phyloP scores from a whole-genome alignment of 2,888 invertebrate species.

The Anarsia innoxiella region DNA sequence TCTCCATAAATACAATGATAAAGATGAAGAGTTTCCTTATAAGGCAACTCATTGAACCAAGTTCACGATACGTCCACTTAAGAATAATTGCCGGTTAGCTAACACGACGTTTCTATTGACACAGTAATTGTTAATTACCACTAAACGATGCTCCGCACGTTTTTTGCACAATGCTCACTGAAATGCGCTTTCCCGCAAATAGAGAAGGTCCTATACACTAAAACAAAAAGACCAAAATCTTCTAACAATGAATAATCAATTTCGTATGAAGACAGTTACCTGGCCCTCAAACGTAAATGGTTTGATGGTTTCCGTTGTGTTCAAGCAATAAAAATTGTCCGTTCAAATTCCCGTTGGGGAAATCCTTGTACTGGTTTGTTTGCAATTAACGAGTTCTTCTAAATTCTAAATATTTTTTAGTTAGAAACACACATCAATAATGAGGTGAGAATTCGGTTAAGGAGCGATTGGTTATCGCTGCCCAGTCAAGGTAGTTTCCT shows the following conservation, averaged over 20 bases:
- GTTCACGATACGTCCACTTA: neutral
- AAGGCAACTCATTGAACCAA: too few species aligned
- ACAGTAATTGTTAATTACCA: slow-evolving; percentile 48
- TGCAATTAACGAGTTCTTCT: too few species aligned
- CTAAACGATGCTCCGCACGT: slow-evolving; percentile 28
- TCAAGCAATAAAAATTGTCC: slow-evolving; percentile 47
- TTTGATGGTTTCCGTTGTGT: slow-evolving; percentile 51
- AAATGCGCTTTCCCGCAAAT: slow-evolving; percentile 39
- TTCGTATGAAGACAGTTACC: too few species aligned
- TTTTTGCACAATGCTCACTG: too few species aligned
- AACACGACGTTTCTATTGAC: slow-evolving; percentile 49
- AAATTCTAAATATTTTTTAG: too few species aligned
- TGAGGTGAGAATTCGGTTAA: slow-evolving; percentile 2
- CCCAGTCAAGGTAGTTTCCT: slow-evolving; percentile 36
- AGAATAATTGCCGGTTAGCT: slow-evolving; percentile 33
- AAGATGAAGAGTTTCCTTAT: too few species aligned
- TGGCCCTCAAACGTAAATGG: too few species aligned
- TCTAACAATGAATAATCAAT: too few species aligned
- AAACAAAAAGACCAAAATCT: too few species aligned
- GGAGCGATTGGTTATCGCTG: slow-evolving; percentile 29
- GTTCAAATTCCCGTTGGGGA: slow-evolving; percentile 46
- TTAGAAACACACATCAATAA: slow-evolving; percentile 7
- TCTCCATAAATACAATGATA: too few species aligned
- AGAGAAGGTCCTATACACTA: too few species aligned
- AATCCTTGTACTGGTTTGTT: too few species aligned